Conservation (phyloP, 64 coral and sea anemone genomes). For the Astreopora myriophthalma region DNA sequence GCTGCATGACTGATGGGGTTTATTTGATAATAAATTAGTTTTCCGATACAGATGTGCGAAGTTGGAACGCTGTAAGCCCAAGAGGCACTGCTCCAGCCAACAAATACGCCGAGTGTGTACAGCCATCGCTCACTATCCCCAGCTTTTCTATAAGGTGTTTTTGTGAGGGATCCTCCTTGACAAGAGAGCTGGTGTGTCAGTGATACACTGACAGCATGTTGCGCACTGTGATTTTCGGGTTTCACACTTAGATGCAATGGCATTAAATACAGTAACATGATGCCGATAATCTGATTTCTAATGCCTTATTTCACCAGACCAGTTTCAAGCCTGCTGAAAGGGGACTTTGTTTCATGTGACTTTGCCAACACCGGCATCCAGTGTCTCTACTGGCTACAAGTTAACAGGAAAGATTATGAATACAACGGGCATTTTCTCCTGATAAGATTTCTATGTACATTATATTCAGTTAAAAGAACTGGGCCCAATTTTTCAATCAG, state of each 20-base stretch:
- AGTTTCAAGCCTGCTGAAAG: neutral
- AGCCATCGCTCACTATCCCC: too few relatives aligned
- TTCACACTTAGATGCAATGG: too few relatives aligned
- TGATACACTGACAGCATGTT: neutral
- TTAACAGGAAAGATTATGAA: neutral
- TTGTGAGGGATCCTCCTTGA: too few relatives aligned
- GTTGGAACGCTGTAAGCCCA: too few relatives aligned
- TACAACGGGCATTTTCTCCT: neutral
- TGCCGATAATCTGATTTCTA: neutral
- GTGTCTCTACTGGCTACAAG: neutral
- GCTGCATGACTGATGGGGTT: too few relatives aligned
- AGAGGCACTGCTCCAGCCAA: too few relatives aligned
- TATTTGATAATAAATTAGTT: too few relatives aligned
- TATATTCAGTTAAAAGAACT: neutral
- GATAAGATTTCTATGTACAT: neutral
- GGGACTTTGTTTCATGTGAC: too few relatives aligned
- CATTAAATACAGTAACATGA: neutral
- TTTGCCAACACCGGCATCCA: neutral
- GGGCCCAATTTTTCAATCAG: too few relatives aligned
- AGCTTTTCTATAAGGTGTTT: too few relatives aligned
- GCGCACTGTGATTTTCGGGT: neutral
- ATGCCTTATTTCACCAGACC: neutral
- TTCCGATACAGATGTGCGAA: too few relatives aligned
- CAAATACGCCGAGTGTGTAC: too few relatives aligned
- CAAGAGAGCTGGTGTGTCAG: neutral